Conservation (phyloP, 2,113 vertebrate species). For the Oreochromis tanganicae region DNA sequence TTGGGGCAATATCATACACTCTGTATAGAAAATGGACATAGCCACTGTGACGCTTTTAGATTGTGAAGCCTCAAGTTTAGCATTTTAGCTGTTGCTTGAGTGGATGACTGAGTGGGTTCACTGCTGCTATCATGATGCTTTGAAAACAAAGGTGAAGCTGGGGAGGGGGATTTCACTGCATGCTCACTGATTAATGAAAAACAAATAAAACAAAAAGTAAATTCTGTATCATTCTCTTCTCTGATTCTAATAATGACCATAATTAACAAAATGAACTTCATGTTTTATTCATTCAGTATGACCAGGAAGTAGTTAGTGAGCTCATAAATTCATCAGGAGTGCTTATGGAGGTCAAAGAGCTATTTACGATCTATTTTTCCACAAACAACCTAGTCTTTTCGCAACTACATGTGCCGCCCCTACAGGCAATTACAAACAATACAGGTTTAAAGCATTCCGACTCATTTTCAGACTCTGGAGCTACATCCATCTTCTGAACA, state of each 20-base stretch:
- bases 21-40: neutral
- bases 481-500: neutral
- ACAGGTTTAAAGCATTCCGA: neutral
- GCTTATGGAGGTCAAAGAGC: neutral
- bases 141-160: neutral
- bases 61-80: neutral
- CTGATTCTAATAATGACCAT: neutral
- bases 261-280: neutral
- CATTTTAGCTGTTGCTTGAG: neutral
- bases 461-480: neutral
- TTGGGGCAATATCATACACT: neutral
- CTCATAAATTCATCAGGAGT: neutral
- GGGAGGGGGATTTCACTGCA: neutral
- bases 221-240: neutral
- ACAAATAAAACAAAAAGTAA: neutral
- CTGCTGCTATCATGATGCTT: neutral
- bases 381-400: neutral
- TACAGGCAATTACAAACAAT: neutral
- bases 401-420: neutral
- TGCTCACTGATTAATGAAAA: neutral
- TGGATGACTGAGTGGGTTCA: neutral
- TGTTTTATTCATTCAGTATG: neutral
- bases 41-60: neutral
- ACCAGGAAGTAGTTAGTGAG: neutral
- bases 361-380: neutral